A percentile compares a stretch with the other conserved stretches of the same genome.
These are phyloP conservation scores for Ochotona princeps DNA, from an alignment of 2,113 vertebrate genomes.

Conservation along the genomic window DNA sequence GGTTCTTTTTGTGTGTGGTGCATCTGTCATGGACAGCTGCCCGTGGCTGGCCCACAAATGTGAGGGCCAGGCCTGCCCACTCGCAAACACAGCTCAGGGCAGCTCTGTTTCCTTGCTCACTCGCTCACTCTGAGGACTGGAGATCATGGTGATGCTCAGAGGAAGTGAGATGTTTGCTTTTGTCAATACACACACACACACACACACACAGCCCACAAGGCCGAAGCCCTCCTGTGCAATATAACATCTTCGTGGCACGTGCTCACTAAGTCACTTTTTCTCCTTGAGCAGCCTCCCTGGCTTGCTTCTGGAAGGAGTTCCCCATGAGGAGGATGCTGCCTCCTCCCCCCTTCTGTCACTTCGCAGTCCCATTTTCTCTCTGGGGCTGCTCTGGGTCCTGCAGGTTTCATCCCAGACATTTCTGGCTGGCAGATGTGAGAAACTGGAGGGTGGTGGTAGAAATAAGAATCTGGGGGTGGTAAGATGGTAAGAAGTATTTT, in stretches of 20 bases:
- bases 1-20: slow-evolving; percentile 65
- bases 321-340: slow-evolving; percentile 54
- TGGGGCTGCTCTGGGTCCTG: slow-evolving; percentile 73
- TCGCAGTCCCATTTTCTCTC: slow-evolving; percentile 76
- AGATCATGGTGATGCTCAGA: slow-evolving; percentile 74
- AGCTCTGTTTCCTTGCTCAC: slow-evolving; percentile 43
- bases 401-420: slow-evolving; percentile 63
- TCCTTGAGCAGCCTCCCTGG: neutral
- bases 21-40: slow-evolving; percentile 76
- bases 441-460: slow-evolving; percentile 52
- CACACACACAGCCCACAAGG: neutral
- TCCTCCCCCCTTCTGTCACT: slow-evolving; percentile 62
- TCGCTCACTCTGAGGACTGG: slow-evolving; percentile 33
- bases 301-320: slow-evolving; percentile 53
- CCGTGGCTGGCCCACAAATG: slow-evolving; percentile 14
- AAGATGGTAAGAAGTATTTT: neutral
- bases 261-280: slow-evolving; percentile 28
- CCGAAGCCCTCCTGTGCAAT: neutral
- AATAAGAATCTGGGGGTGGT: slow-evolving; percentile 63
- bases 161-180: neutral
- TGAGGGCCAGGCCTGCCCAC: slow-evolving; percentile 33
- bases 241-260: neutral
- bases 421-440: slow-evolving; percentile 74
- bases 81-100: slow-evolving; percentile 3
- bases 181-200: neutral